Base-by-base conservation (phyloP, 64 coral and sea anemone genomes). In the Stylophora pistillata region DNA sequence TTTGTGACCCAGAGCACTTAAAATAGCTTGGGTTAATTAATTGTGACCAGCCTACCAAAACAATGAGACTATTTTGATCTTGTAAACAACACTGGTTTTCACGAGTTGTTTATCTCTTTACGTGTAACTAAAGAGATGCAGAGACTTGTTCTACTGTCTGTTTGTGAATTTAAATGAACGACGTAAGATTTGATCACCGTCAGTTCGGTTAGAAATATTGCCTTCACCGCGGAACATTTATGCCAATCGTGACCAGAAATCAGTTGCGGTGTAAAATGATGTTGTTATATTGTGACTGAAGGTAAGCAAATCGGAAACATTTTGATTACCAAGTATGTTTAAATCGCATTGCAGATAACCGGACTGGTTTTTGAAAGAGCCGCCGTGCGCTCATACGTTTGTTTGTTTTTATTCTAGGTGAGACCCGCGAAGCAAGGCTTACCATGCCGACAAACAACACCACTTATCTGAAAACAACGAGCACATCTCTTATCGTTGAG, bases 401-500 rank as follows among this genome's bases (percentile, higher is more conserved):
- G 34, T 84, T 13, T 64, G 31, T 5, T 65, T 82, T 23, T 58
- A 3, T 60, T 59, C 56, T 21, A 82, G 59, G 59, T 28, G 27
- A 9, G 78, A 30, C 20, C 9, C 15, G n/a, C 47, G 17, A 12
- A 55, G 75, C 52, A 68, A 68, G 5, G 64, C 79, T 47, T 15
- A 20, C 18, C 17, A 84, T 84, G 80, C 61, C 80, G 26, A 31
- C 11, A 9, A 84, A 84, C 30, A 84, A 6, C 11, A 58, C 57
- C 11, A 58, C 57, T 13, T 14, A 64, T 41, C 59, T 63, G 29
- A 32, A 10, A 15, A 41, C 78, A 23, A 41, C 30, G 7, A 70
- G 80, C 3, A 18, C 20, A 0, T 71, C 71, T 1, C 23, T 91
- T 25, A 87, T 92, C 12, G 21, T 86, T 1, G 95, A 98, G 56